These are phyloP conservation scores for Planococcus citri DNA, from an alignment of 1,140 invertebrate species.

Conservation along the genomic window DNA sequence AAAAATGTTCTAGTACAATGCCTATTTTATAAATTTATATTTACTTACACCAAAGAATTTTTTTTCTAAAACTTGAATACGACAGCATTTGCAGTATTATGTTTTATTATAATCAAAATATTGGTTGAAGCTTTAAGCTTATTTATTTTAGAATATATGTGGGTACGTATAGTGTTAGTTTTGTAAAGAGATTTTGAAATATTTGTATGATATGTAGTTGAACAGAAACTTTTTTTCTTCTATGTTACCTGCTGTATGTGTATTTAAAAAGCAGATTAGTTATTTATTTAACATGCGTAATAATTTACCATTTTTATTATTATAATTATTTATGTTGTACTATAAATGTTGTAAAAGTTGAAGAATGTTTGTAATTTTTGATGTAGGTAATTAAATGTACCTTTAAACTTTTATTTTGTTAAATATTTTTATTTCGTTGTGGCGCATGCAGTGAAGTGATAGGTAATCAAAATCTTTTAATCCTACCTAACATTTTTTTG, in stretches of 20 bases:
- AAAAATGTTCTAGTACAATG: no score
- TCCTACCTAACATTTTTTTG: not conserved
- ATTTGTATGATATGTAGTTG: not conserved
- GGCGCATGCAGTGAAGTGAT: no score
- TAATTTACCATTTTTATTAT: conserved; percentile 5
- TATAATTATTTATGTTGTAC: not conserved
- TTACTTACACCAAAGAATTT: not conserved
- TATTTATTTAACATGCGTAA: not conserved
- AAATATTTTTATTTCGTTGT: not conserved
- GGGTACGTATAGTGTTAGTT: not conserved
- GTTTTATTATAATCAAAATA: not conserved
- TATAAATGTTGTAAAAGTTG: not conserved
- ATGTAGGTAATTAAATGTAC: not conserved
- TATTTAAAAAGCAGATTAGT: not conserved
- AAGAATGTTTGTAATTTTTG: not conserved
- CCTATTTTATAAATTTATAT: no score
- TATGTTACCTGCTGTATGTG: not conserved
- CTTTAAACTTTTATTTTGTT: not conserved
- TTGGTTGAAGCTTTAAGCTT: not conserved
- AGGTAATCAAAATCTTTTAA: not conserved
- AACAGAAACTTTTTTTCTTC: not conserved
- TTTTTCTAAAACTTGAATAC: not conserved
- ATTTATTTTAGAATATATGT: not conserved
- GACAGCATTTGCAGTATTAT: not conserved
- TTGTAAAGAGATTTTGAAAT: not conserved